Conservation (phyloP, 2,797 vertebrate species). For the Mustela erminea region DNA sequence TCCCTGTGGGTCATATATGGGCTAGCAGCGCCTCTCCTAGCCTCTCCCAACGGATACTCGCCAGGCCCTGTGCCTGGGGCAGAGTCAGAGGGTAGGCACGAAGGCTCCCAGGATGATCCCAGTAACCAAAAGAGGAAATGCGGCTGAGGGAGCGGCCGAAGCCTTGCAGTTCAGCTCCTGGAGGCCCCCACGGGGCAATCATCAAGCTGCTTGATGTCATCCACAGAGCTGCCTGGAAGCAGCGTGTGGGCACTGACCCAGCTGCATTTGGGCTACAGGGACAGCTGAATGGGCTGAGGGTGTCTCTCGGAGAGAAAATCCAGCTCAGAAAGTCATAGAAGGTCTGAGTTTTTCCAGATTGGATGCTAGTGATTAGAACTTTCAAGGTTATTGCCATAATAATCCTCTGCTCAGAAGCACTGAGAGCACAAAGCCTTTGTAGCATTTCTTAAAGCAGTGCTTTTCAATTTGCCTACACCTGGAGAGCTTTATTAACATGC, state of each 20-base stretch:
- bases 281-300: background rate
- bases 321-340: constrained; percentile 43
- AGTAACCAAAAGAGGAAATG: constrained; percentile 70
- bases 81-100: constrained; percentile 42
- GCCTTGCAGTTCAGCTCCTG: background rate
- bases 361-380: constrained; percentile 32
- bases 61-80: constrained; percentile 1
- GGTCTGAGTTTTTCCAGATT: constrained; percentile 27
- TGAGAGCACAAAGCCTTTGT: background rate
- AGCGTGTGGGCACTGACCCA: background rate
- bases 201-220: background rate
- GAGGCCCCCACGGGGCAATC: background rate
- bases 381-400: background rate
- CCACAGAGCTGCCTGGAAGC: background rate
- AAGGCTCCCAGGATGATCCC: background rate
- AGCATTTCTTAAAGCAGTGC: background rate
- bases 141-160: fast-evolving
- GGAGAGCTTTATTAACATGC: background rate
- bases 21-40: background rate
- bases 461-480: background rate
- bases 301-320: background rate
- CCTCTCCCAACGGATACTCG: background rate
- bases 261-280: background rate
- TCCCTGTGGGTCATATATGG: background rate
- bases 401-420: background rate